Conservation (phyloP, 2,113 vertebrate species). For the Pica pica region DNA sequence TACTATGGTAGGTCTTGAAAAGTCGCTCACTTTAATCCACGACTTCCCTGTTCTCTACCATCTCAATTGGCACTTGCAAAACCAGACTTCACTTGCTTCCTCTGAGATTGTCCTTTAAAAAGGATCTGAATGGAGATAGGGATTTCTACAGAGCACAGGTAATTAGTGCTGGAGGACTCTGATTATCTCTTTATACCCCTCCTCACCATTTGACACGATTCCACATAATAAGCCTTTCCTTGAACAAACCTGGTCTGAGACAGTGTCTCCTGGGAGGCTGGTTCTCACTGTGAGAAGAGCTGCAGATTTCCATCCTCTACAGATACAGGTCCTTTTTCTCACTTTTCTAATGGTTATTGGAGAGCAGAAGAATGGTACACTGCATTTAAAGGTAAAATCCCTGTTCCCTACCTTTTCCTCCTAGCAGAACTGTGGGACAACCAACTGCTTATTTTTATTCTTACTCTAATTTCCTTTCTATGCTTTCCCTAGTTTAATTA, state of each 20-base stretch:
- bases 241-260: neutral
- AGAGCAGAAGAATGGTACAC: neutral
- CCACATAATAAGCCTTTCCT: conserved; percentile 12
- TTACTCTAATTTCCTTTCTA: neutral
- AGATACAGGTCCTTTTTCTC: neutral
- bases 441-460: neutral
- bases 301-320: neutral
- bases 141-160: conserved; percentile 31
- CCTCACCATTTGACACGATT: conserved; percentile 37
- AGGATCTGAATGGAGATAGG: conserved; percentile 5
- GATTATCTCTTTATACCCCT: conserved; percentile 50
- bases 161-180: conserved; percentile 43
- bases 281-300: neutral
- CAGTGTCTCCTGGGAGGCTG: neutral
- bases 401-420: neutral
- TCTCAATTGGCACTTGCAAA: neutral
- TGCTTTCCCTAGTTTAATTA: conserved; percentile 37
- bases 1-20: neutral
- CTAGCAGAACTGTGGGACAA: neutral
- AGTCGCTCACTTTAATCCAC: neutral
- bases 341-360: neutral
- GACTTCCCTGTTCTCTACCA: neutral
- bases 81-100: conserved; percentile 13
- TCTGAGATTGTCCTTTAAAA: neutral
- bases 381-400: neutral